Percentiles rank a stretch among this genome's conserved stretches.
phyloP scores from a whole-genome alignment of 2,113 vertebrate species.

The Erythrocercus mccallii region DNA sequence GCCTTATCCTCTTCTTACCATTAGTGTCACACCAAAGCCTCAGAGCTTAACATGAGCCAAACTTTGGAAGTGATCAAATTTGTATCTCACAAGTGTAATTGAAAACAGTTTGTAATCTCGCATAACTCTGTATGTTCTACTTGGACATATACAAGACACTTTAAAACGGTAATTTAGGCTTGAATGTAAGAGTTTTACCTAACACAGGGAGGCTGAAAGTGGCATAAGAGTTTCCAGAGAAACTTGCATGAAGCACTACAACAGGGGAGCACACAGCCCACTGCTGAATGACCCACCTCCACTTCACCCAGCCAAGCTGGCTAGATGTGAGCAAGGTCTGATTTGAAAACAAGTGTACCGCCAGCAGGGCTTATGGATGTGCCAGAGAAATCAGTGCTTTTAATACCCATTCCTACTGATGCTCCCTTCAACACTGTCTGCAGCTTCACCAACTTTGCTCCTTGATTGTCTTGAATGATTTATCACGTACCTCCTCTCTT shows the following conservation, averaged over 20 bases:
- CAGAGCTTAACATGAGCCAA: background rate
- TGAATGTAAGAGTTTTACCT: background rate
- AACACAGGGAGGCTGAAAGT: background rate
- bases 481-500: background rate
- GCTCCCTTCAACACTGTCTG: background rate
- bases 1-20: background rate
- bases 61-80: background rate
- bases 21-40: background rate
- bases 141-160: background rate
- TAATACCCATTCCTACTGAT: background rate
- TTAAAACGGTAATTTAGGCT: background rate
- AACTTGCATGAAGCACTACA: background rate
- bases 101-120: background rate
- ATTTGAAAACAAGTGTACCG: background rate
- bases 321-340: background rate
- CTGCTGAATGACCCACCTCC: background rate
- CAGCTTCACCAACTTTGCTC: background rate
- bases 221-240: background rate
- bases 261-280: background rate
- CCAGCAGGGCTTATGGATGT: background rate
- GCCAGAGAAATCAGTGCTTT: background rate
- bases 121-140: background rate
- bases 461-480: background rate
- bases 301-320: background rate
- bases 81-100: fast-evolving